Evolutionary conservation across 2,888 invertebrate species (phyloP), one percentile per base, ranked within the genome.

Genomic region (Hyposoter dolosus): DNA sequence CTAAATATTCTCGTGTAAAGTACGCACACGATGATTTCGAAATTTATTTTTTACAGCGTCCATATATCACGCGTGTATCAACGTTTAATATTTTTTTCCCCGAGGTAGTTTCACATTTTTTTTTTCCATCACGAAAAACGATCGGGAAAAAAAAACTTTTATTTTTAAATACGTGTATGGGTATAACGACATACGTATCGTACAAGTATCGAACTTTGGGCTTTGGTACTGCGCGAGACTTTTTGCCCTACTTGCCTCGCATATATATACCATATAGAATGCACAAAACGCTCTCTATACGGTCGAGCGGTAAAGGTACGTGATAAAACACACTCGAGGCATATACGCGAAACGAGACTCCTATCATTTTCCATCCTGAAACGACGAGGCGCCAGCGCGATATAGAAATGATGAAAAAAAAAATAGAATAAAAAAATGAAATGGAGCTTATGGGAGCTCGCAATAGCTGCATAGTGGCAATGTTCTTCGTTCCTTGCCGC

Each of bases 331-430:
- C 78, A 56, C 77, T 66, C 68, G 78, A 60, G 56, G 78, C 56
- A 32, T 71, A 28, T 63, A 23, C 45, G 60, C 50, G 45, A 65
- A 76, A 56, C 66, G 71, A 77, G 78, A 83, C 50, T 72, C 50
- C 65, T 83, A 63, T 53, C 71, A 47, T 78, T 72, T 71, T 63
- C 63, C 56, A 79, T 80, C 71, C 23, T 56, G 83, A 72, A 83
- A 65, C 72, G 60, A 83, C 23, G 65, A 45, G 40, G 45, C 35
- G 65, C 65, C 45, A 69, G 45, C 53, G 23, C 56, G 72, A 79
- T 65, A 60, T 53, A 76, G 76, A 45, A 69, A 79, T 50, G 69
- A 83, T 45, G 74, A 28, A 43, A 69, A 71, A 63, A 35, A 32
- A 19, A 28, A 63, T 35, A 47, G 6, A 81, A 69, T 66, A 56